Evolutionary conservation across 2,113 vertebrate species (phyloP), one percentile per base, ranked within the genome.

Genomic region (Calidris pugnax): DNA sequence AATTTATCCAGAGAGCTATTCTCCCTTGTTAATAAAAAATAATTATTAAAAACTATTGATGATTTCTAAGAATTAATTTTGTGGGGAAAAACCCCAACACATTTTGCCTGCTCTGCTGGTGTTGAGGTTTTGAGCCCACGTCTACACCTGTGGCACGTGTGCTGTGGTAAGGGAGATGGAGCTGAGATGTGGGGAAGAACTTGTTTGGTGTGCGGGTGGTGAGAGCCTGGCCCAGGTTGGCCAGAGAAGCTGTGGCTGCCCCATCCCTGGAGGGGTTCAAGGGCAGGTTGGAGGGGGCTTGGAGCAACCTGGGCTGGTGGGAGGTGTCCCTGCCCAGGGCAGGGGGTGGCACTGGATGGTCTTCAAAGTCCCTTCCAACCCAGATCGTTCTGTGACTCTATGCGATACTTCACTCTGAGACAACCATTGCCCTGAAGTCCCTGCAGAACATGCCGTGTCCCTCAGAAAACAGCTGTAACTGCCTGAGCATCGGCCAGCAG

Each of bases 131-230:
- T 15, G 56, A 71, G 37, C 13, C 56, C 10, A 0, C 3, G 9
- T 3, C 8, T 19, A 12, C 1, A 2, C 39, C 2, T 1, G 7
- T 14, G 23, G 11, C 18, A 2, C 0, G 6, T 1, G 17, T 33
- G 32, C 13, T 43, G 30, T 14, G 56, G 20, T 33, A 33, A 19
- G 32, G 56, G 56, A 59, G 56, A 59, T n/a, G 8, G 11, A n/a
- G 56, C 5, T n/a, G 32, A 14, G 56, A 57, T 22, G 1, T 57
- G 7, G 12, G 20, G 56, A 57, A 22, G 56, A n/a, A 57, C 9
- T 30, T 55, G 7, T 33, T 21, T 22, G 56, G 5, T 14, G 56
- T 14, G 56, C n/a, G 56, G 56, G 56, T 2, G 56, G 56, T n/a
- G 56, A n/a, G 56, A 21, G 12, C 32, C 56, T n/a, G 56, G 56